Evolutionary conservation across 2,113 vertebrate genomes (phyloP), one percentile per base, ranked within the genome.

Genomic region (Symphodus melops): DNA sequence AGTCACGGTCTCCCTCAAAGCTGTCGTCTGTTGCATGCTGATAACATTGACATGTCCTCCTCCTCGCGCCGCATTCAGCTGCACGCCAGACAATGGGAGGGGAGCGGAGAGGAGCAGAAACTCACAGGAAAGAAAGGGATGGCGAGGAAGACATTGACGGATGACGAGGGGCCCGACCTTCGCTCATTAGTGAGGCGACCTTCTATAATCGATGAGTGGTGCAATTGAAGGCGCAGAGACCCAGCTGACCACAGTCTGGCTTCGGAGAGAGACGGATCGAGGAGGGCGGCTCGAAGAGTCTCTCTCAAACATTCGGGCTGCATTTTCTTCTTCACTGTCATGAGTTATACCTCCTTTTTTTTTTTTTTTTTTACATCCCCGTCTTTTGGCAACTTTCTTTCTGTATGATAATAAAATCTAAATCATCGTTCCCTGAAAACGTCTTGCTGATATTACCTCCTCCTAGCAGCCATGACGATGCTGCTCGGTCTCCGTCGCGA

Each of bases 1-100:
- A 83, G 76, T 73, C 85, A 75, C 21, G 13, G 77, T 76, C 76
- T 82, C 75, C 69, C 88, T 89, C 78, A 62, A 71, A 87, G 86
- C 89, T 63, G 86, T 77, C 79, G 81, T 87, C 91, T 91, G 91
- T 79, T 67, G 79, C 83, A 53, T 58, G 83, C 84, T 82, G 89
- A 92, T 92, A 92, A 89, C 90, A 91, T 83, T 85, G 88, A 89
- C 72, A 33, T 57, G 84, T 83, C 77, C 84, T 80, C 67, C 68
- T 83, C 83, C 48, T 82, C 12, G 39, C 44, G 23, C 68, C 54
- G 25, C 58, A 44, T 77, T 61, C 75, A 51, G 64, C 80, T 58
- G 68, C 61, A 51, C 9, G 70, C 62, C 49, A 82, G 72, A 77
- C 81, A 72, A 85, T 62, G 55, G 42, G 58, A 64, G 69, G 64